Evolutionary conservation across 2,113 vertebrate genomes (phyloP).

Genomic region (Leucoraja erinaceus): DNA sequence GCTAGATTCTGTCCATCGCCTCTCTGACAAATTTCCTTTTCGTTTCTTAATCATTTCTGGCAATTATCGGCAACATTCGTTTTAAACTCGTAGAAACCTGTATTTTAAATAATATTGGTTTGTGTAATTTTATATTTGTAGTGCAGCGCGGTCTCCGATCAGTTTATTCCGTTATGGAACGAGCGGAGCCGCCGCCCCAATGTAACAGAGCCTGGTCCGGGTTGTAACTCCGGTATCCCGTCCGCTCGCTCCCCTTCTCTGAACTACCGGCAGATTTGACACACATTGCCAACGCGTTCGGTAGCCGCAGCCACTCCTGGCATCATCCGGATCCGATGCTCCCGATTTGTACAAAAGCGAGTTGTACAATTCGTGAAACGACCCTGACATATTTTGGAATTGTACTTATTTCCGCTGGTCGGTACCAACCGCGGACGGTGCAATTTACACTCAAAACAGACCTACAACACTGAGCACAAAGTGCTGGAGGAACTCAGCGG

Average conservation of each 20-base stretch:
- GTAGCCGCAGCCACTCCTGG: not conserved
- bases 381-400: not conserved
- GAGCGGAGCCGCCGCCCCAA: not conserved
- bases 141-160: not conserved
- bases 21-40: not conserved
- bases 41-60: not conserved
- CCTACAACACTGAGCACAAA: too few species aligned
- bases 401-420: not conserved
- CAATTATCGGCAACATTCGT: not conserved
- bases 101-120: not conserved
- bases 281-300: not conserved
- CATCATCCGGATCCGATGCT: not conserved
- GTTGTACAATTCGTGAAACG: not conserved
- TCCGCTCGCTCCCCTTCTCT: not conserved
- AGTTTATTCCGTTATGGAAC: slow-evolving; percentile 15
- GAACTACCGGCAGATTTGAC: not conserved
- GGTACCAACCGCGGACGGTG: not conserved
- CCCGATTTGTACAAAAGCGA: not conserved
- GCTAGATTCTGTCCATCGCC: too few species aligned
- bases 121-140: not conserved
- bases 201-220: not conserved
- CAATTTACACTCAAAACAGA: not conserved
- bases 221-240: too few species aligned
- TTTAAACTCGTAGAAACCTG: not conserved
- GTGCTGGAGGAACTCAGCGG: too few species aligned